Evolutionary conservation across 1,140 invertebrate species (phyloP), one percentile per base, ranked within the genome.

Genomic region (Ctenoplectra terminalis): DNA sequence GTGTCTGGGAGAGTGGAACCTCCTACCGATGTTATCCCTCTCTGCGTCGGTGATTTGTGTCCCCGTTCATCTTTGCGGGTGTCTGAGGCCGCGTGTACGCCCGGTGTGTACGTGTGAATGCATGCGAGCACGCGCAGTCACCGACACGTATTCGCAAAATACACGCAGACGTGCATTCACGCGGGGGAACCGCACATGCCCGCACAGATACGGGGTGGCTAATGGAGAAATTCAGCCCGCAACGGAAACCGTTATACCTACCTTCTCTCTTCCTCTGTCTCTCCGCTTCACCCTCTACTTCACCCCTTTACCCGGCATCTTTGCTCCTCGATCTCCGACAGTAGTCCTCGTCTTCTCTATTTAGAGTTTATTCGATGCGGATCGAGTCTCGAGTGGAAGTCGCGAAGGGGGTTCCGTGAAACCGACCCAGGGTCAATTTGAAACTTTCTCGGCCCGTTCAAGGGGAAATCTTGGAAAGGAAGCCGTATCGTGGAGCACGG

Each of bases 191-290:
- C 40, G 74, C 31, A 52, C 46, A 61, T 31, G 70, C 40, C 69
- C 66, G 73, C 64, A 63, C 81, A 75, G 85, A 88, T 84, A 85
- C 78, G 73, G 77, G 75, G 31, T 48, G 77, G 72, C 79, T 90
- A 90, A 90, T 90, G 84, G 88, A 89, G 89, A 88, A 90, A 90
- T 89, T 86, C 84, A 88, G 83, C 69, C 79, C 82, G 85, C 85
- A 84, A 88, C 86, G 84, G 84, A 89, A 88, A 90, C 78, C 76
- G 87, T 88, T 87, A 83, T 84, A 66, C 74, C 34, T 48, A 2
- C 46, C 61, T 46, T 60, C 48, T 50, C 13, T 23, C 37, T 26
- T 31, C 40, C 56, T 40, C 15, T 61, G 15, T 46, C 37, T 61
- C 58, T 61, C 9, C 0, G n/a, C n/a, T n/a, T n/a, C 20, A 17